These are phyloP conservation scores for Pyrrhia umbra DNA, from an alignment of 2,888 invertebrate genomes.

Conservation along the genomic window DNA sequence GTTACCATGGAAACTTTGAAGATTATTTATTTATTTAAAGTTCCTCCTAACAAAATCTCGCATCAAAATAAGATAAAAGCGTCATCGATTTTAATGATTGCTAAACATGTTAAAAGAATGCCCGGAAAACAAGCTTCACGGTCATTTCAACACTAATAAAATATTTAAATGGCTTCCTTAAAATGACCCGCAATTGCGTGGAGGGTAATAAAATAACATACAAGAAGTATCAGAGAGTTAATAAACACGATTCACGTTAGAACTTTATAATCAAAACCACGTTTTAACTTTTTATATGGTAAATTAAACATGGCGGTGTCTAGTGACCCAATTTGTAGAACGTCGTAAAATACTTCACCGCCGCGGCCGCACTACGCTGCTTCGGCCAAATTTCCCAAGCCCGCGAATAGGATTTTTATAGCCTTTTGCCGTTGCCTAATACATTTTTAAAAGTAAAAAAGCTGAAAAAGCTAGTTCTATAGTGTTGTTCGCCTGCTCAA, in stretches of 20 bases:
- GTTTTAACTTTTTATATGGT: conserved; percentile 57
- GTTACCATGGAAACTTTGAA: not conserved
- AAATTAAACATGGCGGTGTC: conserved; percentile 61
- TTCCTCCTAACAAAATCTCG: not conserved
- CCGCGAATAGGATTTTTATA: conserved; percentile 68
- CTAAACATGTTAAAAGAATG: conserved; percentile 9
- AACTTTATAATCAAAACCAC: conserved; percentile 54
- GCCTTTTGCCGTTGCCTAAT: conserved; percentile 62
- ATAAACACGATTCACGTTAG: conserved; percentile 38
- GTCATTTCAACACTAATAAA: conserved; percentile 10
- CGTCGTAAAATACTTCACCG: conserved; percentile 66
- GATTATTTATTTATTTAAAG: not conserved
- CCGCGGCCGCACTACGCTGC: conserved; percentile 38
- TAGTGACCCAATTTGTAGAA: conserved; percentile 66
- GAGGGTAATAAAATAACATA: conserved; percentile 42
- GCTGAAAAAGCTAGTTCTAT: conserved; percentile 30
- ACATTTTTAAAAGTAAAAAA: conserved; percentile 50
- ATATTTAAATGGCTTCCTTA: conserved; percentile 15
- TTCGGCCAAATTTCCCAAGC: conserved; percentile 62
- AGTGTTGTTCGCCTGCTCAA: conserved; percentile 34
- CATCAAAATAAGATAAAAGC: not conserved
- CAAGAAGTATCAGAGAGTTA: conserved; percentile 34
- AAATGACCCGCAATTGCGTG: conserved; percentile 7
- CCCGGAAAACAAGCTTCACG: conserved; percentile 9
- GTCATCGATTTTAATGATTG: conserved; percentile 1